Evolutionary conservation across 2,113 vertebrate genomes (phyloP).

Genomic region (Periophthalmodon schlosseri): DNA sequence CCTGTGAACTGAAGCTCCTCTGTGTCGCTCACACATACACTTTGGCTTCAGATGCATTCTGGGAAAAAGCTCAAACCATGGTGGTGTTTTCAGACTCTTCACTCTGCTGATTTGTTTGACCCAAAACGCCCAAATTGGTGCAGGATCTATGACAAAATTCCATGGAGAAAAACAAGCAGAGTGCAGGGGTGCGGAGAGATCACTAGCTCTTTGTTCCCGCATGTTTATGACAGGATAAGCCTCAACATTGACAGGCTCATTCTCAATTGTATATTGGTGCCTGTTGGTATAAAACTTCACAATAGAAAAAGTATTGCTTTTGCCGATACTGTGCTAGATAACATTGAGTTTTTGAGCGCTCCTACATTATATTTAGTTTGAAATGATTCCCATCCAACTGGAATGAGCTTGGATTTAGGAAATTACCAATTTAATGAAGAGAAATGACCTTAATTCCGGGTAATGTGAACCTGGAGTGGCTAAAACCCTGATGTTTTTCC

Average conservation of each 20-base stretch:
- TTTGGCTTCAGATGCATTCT: slow-evolving; percentile 41
- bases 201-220: slow-evolving; percentile 41
- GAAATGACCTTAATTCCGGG: slow-evolving; percentile 64
- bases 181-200: slow-evolving; percentile 15
- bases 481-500: slow-evolving; percentile 50
- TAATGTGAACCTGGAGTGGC: slow-evolving; percentile 62
- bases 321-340: neutral
- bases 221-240: slow-evolving; percentile 37
- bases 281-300: slow-evolving; percentile 20
- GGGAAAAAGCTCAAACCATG: slow-evolving; percentile 58
- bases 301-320: neutral
- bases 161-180: slow-evolving; percentile 41
- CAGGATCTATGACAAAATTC: slow-evolving; percentile 56
- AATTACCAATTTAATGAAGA: slow-evolving; percentile 55
- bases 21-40: slow-evolving; percentile 53
- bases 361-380: neutral
- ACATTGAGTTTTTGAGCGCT: neutral
- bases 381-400: slow-evolving; percentile 32
- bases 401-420: slow-evolving; percentile 28
- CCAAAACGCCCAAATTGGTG: slow-evolving; percentile 55
- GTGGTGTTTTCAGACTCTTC: slow-evolving; percentile 66
- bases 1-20: slow-evolving; percentile 59
- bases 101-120: slow-evolving; percentile 63
- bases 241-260: slow-evolving; percentile 28
- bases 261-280: slow-evolving; percentile 22